Base-by-base conservation (phyloP, 2,888 invertebrate species). In the Acanthosepion esculentum region DNA sequence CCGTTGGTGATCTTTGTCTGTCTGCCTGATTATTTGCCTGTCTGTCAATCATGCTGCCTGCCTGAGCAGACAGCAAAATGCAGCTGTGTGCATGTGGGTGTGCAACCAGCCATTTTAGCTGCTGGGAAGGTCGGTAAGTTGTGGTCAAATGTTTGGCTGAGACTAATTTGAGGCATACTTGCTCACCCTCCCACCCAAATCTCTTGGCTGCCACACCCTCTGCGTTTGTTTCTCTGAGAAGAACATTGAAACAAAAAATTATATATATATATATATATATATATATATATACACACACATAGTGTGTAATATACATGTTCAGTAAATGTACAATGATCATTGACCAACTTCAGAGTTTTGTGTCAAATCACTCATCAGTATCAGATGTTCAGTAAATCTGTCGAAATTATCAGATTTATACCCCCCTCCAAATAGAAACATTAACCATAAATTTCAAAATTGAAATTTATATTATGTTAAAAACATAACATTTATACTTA, bases 1-100 rank as follows among this genome's bases (percentile, higher is more conserved):
- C 78, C 78, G 33, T n/a, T 78, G 78, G 78, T 78, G 78, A 78
- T 78, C 78, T 78, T 78, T n/a, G 78, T 33, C 78, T n/a, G 78
- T 78, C 78, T 78, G 78, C 5, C 78, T 78, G 78, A 78, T 78
- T 78, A 78, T 78, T 78, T 78, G 78, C 33, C 78, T 33, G 78
- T 78, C 78, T 78, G 78, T 78, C 78, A 78, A 78, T 78, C 78
- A 78, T 78, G 78, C 78, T 33, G 78, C 78, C 78, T 78, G 78
- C 33, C 78, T 33, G 18, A 33, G 78, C 78, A 78, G 78, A 78
- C 78, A 33, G n/a, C 12, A 10, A 78, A 78, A 18, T 78, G 78
- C 78, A 78, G n/a, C n/a, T 12, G 15, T 78, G 78, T 78, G 78
- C 78, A 33, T 78, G 78, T n/a, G n/a, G n/a, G n/a, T n/a, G 78